phyloP scores from a whole-genome alignment of 64 coral and sea anemone species.

The Acropora tenuis region DNA sequence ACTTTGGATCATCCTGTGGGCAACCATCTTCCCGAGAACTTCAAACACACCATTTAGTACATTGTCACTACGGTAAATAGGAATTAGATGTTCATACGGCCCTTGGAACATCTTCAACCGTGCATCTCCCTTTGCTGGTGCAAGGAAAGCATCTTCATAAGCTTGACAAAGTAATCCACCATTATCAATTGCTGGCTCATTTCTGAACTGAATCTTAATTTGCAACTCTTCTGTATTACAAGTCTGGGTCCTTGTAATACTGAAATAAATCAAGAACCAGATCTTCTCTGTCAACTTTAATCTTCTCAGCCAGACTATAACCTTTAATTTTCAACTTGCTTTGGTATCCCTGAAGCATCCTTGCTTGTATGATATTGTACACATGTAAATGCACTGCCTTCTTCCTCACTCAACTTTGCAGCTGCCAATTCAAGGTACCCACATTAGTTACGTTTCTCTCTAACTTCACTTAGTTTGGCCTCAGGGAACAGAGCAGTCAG shows the following conservation, averaged over 20 bases:
- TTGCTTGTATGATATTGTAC: not conserved
- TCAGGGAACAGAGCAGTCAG: not conserved
- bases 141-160: slow-evolving; percentile 46
- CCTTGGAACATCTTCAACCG: slow-evolving; percentile 45
- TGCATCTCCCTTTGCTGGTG: not conserved
- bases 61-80: slow-evolving; percentile 62
- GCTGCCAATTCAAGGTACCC: not conserved
- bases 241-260: slow-evolving; percentile 36
- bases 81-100: slow-evolving; percentile 18
- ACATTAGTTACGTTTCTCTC: not conserved
- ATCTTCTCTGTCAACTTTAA: slow-evolving; percentile 61
- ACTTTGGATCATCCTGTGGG: slow-evolving; percentile 31
- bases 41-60: slow-evolving; percentile 58
- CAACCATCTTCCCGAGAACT: slow-evolving; percentile 53
- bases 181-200: slow-evolving; percentile 36
- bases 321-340: slow-evolving; percentile 44
- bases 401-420: not conserved
- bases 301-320: slow-evolving; percentile 20
- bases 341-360: slow-evolving; percentile 10
- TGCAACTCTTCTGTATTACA: not conserved
- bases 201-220: not conserved
- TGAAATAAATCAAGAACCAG: slow-evolving; percentile 44
- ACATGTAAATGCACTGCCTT: not conserved
- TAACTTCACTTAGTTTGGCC: not conserved
- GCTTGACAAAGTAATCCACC: slow-evolving; percentile 53